Base-by-base conservation (phyloP, 2,888 invertebrate genomes). In the Andrena bicolor region DNA sequence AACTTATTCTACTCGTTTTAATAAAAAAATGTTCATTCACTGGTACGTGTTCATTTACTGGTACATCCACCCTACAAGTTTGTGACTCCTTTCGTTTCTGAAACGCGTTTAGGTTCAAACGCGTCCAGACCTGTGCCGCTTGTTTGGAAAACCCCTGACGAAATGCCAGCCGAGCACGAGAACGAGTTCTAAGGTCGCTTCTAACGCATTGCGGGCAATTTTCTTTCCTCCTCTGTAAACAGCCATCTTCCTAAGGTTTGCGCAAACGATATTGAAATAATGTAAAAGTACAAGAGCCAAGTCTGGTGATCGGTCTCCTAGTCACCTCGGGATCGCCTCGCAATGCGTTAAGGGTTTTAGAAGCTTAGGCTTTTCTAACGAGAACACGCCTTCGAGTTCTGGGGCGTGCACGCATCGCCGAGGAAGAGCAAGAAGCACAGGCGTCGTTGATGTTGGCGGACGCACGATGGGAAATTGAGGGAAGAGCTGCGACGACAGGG, bases 91-190 rank as follows among this genome's bases (percentile, higher is more conserved):
- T 83, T 82, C 48, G 35, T 75, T 82, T 32, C 20, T 49, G 13
- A 58, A 20, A 41, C 26, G 35, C 51, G 20, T 48, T 76, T 49
- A 72, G 23, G 20, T n/a, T 26, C 20, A 41, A 65, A 75, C 51
- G 41, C 74, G 68, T 10, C 70, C 65, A 65, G 69, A 82, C 73
- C 76, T 79, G 83, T 77, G 74, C 64, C 76, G 64, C 64, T 83
- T 71, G 68, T 75, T 75, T 23, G 56, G 60, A 51, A 60, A 70
- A 70, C 53, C 26, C 48, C 58, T 26, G 78, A 61, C 32, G 61
- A 61, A 68, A 68, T 49, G 61, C 49, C 58, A 23, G 8, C 26
- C 35, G 66, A 56, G 32, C 8, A 20, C 28, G 16, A 26, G 51
- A 64, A 56, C 66, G 58, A 60, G 30, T 68, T 68, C 41, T 16